Evolutionary conservation across 1,140 invertebrate species (phyloP), one percentile per base, ranked within the genome.

Genomic region (Drosophila nigrodunni): DNA sequence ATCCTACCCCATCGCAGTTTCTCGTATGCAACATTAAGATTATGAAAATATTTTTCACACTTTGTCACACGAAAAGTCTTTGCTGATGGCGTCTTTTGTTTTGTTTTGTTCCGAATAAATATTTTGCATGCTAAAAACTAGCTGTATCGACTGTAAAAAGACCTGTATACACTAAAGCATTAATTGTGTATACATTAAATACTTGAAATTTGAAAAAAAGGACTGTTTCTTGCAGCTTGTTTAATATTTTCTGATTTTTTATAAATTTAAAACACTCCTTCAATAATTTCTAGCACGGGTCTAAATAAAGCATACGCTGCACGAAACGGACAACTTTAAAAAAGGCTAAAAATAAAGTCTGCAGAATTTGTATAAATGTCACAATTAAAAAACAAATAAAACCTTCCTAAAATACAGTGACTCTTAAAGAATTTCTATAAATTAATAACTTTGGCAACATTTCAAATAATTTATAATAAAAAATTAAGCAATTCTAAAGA

Each of bases 31-130:
- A 57, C 66, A 74, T 74, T 72, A 67, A 78, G 76, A 71, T 89
- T 88, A 89, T 88, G 80, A 88, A 88, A 89, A 88, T 83, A 80
- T 83, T 83, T 87, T 89, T 88, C 83, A 88, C 85, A 88, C 83
- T 88, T 88, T 87, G 83, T 83, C 70, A 73, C 54, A 70, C 9
- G 25, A 30, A 30, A 9, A 8, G 46, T 66, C 68, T 65, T 68
- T 60, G 77, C 37, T 49, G 58, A 64, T 59, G 34, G 30, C 71
- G 37, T 74, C 71, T 81, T 81, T 75, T 73, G 62, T 57, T 66
- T 66, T 65, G 25, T 39, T 72, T 37, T 15, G 15, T 11, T 46
- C 21, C n/a, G 39, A 21, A 60, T 43, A 60, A 55, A 39, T 47
- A 55, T 44, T 52, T 8, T 21, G 3, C 6, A 30, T 30, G 25